Percentiles rank a stretch among this genome's conserved stretches.
These are phyloP conservation scores for Acanthurus leucopareius DNA, from an alignment of 2,797 vertebrate genomes.

Conservation along the genomic window DNA sequence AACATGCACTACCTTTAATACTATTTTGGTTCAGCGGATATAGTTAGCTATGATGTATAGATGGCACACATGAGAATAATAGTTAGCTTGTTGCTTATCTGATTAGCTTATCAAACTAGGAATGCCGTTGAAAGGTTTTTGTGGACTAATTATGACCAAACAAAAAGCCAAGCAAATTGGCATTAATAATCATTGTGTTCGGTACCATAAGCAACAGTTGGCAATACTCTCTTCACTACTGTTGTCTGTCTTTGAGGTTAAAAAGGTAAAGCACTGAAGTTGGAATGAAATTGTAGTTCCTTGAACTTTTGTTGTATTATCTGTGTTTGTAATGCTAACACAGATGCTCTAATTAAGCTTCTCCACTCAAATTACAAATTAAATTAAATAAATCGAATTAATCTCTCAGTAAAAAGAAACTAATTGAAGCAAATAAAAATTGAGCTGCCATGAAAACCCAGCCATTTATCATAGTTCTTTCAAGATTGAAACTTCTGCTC, in stretches of 20 bases:
- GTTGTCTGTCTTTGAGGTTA: neutral
- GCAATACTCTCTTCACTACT: neutral
- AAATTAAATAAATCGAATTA: neutral
- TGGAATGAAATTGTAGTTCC: neutral
- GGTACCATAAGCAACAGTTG: conserved; percentile 2
- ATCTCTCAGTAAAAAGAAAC: neutral
- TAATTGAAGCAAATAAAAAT: neutral
- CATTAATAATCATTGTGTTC: neutral
- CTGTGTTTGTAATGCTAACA: neutral
- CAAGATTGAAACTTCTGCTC: neutral
- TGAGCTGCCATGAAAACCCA: neutral
- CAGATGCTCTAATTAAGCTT: neutral
- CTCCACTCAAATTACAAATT: conserved; percentile 6
- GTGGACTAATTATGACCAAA: neutral
- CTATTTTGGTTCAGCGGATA: neutral
- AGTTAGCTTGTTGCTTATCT: neutral
- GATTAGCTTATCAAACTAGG: neutral
- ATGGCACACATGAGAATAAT: neutral
- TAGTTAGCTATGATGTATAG: neutral
- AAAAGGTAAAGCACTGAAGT: neutral
- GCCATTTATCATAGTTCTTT: neutral
- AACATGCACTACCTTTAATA: neutral
- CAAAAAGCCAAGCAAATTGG: neutral
- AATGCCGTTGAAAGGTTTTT: neutral
- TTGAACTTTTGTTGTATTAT: neutral